Conservation (phyloP, 2,888 invertebrate species). For the Synergus gifuensis region DNA sequence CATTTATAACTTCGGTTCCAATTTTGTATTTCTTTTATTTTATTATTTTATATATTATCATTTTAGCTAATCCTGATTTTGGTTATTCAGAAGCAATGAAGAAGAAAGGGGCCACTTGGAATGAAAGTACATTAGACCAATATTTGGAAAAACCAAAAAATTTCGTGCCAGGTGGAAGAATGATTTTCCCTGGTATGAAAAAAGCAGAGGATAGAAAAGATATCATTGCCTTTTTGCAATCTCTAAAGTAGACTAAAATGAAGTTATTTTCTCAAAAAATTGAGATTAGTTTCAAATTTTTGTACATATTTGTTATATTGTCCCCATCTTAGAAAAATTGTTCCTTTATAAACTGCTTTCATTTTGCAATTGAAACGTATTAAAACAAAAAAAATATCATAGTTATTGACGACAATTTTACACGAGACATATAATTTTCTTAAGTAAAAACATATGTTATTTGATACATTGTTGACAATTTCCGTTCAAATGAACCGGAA, state of each 20-base stretch:
- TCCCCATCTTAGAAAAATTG: constrained; percentile 9
- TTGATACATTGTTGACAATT: no score
- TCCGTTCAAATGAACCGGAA: no score
- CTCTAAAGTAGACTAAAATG: constrained; percentile 58
- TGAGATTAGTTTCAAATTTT: background rate
- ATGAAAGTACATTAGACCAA: constrained; percentile 81
- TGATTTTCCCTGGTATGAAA: constrained; percentile 87
- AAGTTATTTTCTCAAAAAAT: background rate
- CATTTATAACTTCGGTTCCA: background rate
- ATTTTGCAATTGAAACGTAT: background rate
- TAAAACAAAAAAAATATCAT: no score
- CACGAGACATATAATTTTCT: no score
- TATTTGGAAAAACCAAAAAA: constrained; percentile 87
- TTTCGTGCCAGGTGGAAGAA: constrained; percentile 87
- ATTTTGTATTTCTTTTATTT: background rate
- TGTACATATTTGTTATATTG: background rate
- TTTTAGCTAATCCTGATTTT: constrained; percentile 78
- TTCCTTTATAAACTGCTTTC: background rate
- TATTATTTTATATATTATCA: constrained; percentile 6
- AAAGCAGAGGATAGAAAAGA: constrained; percentile 83
- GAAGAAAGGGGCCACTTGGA: constrained; percentile 84
- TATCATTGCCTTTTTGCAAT: constrained; percentile 83
- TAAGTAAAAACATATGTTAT: no score
- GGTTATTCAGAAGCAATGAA: constrained; percentile 83
- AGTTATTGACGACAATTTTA: no score